phyloP scores from a whole-genome alignment of 2,113 vertebrate genomes.

The Megaleporinus macrocephalus region DNA sequence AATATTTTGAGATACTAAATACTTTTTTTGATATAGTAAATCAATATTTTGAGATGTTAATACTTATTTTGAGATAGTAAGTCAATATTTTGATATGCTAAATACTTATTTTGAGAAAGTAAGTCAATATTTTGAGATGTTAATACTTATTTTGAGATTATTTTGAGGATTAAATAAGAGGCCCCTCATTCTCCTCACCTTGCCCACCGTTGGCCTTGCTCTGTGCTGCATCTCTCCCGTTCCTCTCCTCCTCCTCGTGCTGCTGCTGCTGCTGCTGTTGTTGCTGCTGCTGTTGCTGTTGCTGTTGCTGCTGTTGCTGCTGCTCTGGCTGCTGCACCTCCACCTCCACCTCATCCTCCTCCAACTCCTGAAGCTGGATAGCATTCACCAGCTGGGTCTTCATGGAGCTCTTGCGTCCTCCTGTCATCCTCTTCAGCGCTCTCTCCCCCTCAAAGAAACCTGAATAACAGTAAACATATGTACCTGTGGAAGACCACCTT shows the following conservation, averaged over 20 bases:
- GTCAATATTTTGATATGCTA: too few species aligned
- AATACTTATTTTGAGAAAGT: too few species aligned
- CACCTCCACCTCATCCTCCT: constrained; percentile 56
- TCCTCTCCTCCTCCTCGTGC: constrained; percentile 1
- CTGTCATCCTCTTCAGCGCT: constrained; percentile 15
- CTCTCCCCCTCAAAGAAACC: constrained; percentile 40
- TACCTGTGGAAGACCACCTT: too few species aligned
- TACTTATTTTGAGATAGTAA: too few species aligned
- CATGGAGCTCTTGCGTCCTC: constrained; percentile 46
- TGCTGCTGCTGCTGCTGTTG: background rate
- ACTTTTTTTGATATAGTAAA: too few species aligned
- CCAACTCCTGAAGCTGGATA: constrained; percentile 76
- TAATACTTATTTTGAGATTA: too few species aligned
- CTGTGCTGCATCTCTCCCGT: background rate
- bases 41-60: too few species aligned
- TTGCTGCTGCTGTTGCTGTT: background rate
- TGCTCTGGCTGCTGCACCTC: background rate
- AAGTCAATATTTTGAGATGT: too few species aligned
- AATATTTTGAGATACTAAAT: too few species aligned
- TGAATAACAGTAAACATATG: background rate
- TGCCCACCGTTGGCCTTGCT: background rate
- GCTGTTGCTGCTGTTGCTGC: background rate
- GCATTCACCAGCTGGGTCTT: constrained; percentile 73
- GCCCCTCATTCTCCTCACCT: background rate
- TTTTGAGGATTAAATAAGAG: too few species aligned